Conservation (phyloP, 1,140 invertebrate genomes). For the Brachionus manjavacas region DNA sequence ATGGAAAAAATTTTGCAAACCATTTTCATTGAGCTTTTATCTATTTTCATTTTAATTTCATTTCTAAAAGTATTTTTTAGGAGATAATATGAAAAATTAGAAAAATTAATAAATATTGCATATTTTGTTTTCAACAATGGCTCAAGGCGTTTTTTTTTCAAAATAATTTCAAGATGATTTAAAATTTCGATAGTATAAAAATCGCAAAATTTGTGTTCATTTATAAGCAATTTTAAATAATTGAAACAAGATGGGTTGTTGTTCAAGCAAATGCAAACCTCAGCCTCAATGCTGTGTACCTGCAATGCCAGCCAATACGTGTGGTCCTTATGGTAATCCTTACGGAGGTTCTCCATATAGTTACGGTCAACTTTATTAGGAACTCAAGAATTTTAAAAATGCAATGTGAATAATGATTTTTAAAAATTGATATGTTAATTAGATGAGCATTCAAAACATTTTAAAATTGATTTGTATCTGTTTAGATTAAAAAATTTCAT, state of each 20-base stretch:
- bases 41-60: not conserved
- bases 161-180: too few relatives aligned
- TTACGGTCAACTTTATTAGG: not conserved
- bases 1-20: too few relatives aligned
- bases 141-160: not conserved
- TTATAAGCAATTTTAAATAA: not conserved
- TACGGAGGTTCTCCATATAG: not conserved
- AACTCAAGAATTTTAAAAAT: not conserved
- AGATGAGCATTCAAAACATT: too few relatives aligned
- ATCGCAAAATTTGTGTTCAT: not conserved
- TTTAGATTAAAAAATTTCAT: too few relatives aligned
- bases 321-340: not conserved
- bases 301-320: not conserved
- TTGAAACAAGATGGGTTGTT: not conserved
- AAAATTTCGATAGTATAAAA: not conserved
- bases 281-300: not conserved
- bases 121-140: not conserved
- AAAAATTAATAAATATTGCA: not conserved
- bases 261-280: not conserved
- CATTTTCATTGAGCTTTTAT: not conserved
- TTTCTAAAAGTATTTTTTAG: not conserved
- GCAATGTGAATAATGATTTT: not conserved
- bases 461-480: too few relatives aligned
- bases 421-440: too few relatives aligned
- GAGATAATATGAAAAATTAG: not conserved